Base-by-base conservation (phyloP, 1,140 invertebrate genomes). In the Sinonovacula constricta region DNA sequence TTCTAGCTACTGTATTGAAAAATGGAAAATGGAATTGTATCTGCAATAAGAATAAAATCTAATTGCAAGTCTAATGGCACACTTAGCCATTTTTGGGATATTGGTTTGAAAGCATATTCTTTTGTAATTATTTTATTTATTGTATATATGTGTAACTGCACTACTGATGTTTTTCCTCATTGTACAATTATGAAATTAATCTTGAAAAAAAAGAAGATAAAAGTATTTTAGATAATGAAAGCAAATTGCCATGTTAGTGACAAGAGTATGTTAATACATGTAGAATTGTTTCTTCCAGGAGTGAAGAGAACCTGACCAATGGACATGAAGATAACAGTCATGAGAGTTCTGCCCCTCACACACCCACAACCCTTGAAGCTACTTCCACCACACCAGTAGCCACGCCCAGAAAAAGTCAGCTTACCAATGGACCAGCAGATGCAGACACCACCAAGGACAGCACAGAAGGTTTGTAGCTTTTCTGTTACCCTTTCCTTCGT, bases 361-460 rank as follows among this genome's bases (percentile, higher is more conserved):
- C 56, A 63, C 36, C 71, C 12, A 70, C 39, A 30, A 39, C 28
- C 60, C 56, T 53, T 5, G 56, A 56, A 22, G 45, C 34, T 51
- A 65, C 59, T 10, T 60, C 60, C 26, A 74, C 70, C 30, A 60
- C 31, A 26, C 70, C 56, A 49, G 69, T 34, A 63, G 57, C 51
- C 12, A 56, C 39, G 18, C 68, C 4, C 26, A 7, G 1, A 10
- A n/a, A 65, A 12, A 30, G 36, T 7, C 62, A 39, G 0, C 10
- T 76, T 15, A 67, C 72, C 15, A 76, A 76, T 66, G 72, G 63
- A 2, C 56, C 39, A 15, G 22, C 26, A 12, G 72, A 76, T 5
- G 63, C 62, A 24, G 72, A 76, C 24, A 66, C 72, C 14, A 76
- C 62, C 63, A 76, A 76, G 65, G 72, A 76, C 2, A 76, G 72